phyloP scores from a whole-genome alignment of 2,888 invertebrate genomes.

The Leptarthrus brevirostris region DNA sequence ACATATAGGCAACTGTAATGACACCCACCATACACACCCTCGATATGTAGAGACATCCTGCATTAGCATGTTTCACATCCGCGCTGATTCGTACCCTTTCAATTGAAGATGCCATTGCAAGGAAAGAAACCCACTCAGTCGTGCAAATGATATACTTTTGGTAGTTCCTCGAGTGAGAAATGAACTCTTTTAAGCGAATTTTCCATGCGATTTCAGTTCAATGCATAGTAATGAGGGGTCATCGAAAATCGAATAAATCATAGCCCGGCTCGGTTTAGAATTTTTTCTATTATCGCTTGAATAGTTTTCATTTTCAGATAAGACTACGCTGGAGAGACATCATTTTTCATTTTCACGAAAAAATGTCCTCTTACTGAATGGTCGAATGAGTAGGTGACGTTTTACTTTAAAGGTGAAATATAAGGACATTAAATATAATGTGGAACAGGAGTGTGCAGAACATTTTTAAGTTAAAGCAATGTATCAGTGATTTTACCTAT shows the following conservation, averaged over 20 bases:
- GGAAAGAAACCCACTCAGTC: conserved; percentile 49
- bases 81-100: conserved; percentile 16
- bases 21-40: background rate
- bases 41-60: conserved; percentile 13
- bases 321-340: conserved; percentile 20
- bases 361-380: conserved; percentile 1
- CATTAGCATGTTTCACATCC: conserved; percentile 29
- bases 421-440: no score
- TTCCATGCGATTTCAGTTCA: conserved; percentile 61
- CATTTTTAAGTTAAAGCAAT: no score
- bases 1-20: conserved; percentile 20
- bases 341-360: conserved; percentile 46
- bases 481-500: no score
- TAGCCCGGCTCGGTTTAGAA: conserved; percentile 46
- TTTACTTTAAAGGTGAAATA: no score
- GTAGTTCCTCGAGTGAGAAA: conserved; percentile 51
- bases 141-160: conserved; percentile 52
- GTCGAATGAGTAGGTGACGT: conserved; percentile 23
- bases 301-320: conserved; percentile 44
- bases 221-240: conserved; percentile 61
- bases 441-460: no score
- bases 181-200: conserved; percentile 57
- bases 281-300: conserved; percentile 52
- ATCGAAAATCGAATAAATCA: conserved; percentile 53
- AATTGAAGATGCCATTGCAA: conserved; percentile 18